phyloP scores from a whole-genome alignment of 2,888 invertebrate genomes.

The Nephrocerus scutellatus region DNA sequence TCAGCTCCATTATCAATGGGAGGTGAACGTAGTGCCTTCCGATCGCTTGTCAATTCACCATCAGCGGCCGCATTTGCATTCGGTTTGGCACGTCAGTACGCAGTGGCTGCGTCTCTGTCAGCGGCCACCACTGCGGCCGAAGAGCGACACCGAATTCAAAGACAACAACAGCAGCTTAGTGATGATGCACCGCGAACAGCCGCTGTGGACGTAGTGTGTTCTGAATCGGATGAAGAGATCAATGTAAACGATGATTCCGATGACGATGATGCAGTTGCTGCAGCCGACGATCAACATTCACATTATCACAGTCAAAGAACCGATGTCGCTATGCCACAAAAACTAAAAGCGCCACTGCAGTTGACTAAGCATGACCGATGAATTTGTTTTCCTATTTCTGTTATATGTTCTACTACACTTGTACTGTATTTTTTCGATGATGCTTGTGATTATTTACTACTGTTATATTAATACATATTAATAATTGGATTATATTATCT shows the following conservation, averaged over 20 bases:
- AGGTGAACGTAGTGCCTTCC: conserved; percentile 84
- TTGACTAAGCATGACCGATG: conserved; percentile 46
- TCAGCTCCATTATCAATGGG: conserved; percentile 60
- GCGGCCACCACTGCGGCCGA: conserved; percentile 33
- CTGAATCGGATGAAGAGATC: conserved; percentile 62
- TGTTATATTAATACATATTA: too few relatives aligned
- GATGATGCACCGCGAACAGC: too few relatives aligned
- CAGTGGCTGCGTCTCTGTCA: conserved; percentile 41
- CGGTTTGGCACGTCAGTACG: conserved; percentile 42
- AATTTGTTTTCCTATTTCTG: too few relatives aligned
- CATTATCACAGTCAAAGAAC: conserved; percentile 35
- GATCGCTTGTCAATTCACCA: conserved; percentile 62
- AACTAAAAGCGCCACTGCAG: conserved; percentile 36
- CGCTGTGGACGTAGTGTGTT: conserved; percentile 31
- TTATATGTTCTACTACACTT: too few relatives aligned
- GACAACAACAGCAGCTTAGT: conserved; percentile 12
- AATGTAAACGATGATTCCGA: conserved; percentile 67
- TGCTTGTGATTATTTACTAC: too few relatives aligned
- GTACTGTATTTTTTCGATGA: too few relatives aligned
- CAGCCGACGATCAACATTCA: conserved; percentile 11
- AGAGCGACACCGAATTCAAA: conserved; percentile 43
- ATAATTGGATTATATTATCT: too few relatives aligned
- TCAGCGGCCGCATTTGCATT: conserved; percentile 54
- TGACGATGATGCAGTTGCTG: conserved; percentile 28
- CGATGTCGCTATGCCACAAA: conserved; percentile 24